phyloP scores from a whole-genome alignment of 2,797 vertebrate species.

The Micromesistius poutassou region DNA sequence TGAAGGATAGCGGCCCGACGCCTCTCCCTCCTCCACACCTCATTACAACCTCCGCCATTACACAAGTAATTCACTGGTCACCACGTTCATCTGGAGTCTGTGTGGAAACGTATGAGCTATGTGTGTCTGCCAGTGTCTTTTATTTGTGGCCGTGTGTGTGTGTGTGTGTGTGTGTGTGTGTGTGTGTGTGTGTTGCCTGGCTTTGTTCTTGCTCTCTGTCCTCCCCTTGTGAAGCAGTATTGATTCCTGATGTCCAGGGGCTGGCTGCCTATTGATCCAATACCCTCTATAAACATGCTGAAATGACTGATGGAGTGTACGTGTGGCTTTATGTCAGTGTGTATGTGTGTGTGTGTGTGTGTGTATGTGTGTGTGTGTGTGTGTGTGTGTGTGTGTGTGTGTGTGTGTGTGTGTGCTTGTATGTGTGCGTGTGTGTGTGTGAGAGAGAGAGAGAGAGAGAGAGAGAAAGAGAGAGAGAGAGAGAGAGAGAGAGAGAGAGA shows the following conservation, averaged over 20 bases:
- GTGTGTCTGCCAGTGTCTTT: conserved; percentile 2
- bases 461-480: too few relatives aligned
- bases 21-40: too few relatives aligned
- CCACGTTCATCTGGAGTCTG: not conserved
- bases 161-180: conserved; percentile 16
- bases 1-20: too few relatives aligned
- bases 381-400: conserved; percentile 9
- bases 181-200: conserved; percentile 25
- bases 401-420: conserved; percentile 13
- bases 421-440: conserved; percentile 10
- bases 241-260: conserved; percentile 62
- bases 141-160: conserved; percentile 17
- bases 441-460: not conserved
- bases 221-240: conserved; percentile 56
- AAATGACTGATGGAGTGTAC: conserved; percentile 54
- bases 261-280: conserved; percentile 60
- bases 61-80: not conserved
- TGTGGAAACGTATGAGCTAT: not conserved
- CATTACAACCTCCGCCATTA: too few relatives aligned
- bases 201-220: conserved; percentile 58
- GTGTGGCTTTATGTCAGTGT: conserved; percentile 1
- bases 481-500: too few relatives aligned
- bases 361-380: not conserved
- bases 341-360: conserved; percentile 8
- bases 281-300: conserved; percentile 62